Evolutionary conservation across 2,113 vertebrate genomes (phyloP).

Genomic region (Gymnorhina tibicen): DNA sequence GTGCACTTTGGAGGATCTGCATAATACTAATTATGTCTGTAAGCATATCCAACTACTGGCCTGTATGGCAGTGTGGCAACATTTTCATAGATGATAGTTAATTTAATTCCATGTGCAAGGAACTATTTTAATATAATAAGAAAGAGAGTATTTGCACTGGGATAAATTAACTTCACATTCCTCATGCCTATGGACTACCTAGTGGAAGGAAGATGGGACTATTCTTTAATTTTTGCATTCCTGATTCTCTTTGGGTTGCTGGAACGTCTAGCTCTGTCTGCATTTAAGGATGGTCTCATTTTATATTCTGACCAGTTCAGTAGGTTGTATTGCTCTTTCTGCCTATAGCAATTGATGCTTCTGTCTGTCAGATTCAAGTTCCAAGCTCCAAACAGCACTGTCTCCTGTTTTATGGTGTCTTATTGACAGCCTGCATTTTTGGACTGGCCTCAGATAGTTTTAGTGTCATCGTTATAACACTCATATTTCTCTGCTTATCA

Average conservation of each 20-base stretch:
- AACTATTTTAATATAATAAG: not conserved
- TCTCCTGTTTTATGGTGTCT: not conserved
- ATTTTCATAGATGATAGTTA: not conserved
- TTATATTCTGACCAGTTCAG: not conserved
- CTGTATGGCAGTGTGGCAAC: not conserved
- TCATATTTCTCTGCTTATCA: constrained; percentile 32
- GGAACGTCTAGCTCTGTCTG: not conserved
- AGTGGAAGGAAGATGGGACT: not conserved
- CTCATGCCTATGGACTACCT: not conserved
- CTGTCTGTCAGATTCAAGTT: not conserved
- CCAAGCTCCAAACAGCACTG: not conserved
- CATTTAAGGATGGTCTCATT: not conserved
- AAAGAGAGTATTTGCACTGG: not conserved
- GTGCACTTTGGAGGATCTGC: not conserved
- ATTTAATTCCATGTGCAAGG: not conserved
- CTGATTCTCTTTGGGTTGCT: not conserved
- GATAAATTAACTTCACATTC: not conserved
- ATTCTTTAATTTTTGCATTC: not conserved
- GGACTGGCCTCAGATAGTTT: not conserved
- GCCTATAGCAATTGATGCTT: not conserved
- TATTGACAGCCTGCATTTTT: constrained; percentile 19
- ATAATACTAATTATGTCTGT: not conserved
- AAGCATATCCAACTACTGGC: not conserved
- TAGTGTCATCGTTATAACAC: not conserved
- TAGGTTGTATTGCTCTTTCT: not conserved